Evolutionary conservation across 2,797 vertebrate species (phyloP), one percentile per base, ranked within the genome.

Genomic region (Manis crassicaudata): DNA sequence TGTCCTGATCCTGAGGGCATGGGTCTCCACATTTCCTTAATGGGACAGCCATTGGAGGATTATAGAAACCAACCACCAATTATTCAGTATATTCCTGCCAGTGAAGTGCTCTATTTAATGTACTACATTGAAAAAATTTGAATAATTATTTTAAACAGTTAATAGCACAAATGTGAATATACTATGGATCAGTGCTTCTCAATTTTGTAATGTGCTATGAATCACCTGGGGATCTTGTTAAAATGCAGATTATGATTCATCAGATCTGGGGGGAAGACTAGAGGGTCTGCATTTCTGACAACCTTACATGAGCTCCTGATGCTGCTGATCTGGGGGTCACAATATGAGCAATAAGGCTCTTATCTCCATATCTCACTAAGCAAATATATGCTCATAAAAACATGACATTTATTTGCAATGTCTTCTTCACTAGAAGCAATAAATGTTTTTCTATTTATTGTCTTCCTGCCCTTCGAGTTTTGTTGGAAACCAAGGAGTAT

Each of bases 91-190:
- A 62, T 65, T 93, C 11, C 10, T 85, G 21, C 13, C 32, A 62
- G 11, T 43, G 43, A 68, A 58, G 6, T 72, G 11, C 14, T 68
- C 27, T 92, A 7, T 16, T 60, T 21, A n/a, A 56, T 46, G 2
- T 18, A 35, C 32, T 88, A 50, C 25, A 32, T 2, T 50, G 25
- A 77, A 40, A 88, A 50, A 3, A 16, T 73, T 37, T 10, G 54
- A 82, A 81, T 32, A 37, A 23, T 75, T 58, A 65, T 54, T 84
- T 93, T 6, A 73, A 92, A 89, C 63, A 81, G 62, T 56, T 63
- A 79, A 50, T 65, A 54, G 32, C 58, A 40, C 73, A 77, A 92
- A 89, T 77, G 60, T 43, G 81, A 95, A 95, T 35, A 54, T 56
- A 76, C 3, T 27, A 21, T 16, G 35, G 23, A 52, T 60, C 14